Conservation (phyloP, 2,888 invertebrate species). For the Rhagophthalmus giganteus region DNA sequence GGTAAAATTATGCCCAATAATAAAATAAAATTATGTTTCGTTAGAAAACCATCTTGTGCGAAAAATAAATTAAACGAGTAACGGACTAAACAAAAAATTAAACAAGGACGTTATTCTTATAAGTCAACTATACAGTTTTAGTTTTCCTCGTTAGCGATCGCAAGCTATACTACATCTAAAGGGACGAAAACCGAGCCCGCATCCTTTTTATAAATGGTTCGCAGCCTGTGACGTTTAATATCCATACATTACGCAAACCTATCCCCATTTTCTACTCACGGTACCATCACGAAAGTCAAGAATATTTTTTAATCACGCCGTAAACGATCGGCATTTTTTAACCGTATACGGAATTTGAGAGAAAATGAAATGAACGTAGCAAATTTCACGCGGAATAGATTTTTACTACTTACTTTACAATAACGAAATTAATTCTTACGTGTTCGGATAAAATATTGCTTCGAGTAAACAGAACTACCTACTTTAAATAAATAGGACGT, state of each 20-base stretch:
- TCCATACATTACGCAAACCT: conserved; percentile 50
- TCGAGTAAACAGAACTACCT: too few species aligned
- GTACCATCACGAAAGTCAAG: conserved; percentile 30
- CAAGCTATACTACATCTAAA: conserved; percentile 25
- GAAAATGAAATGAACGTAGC: not conserved
- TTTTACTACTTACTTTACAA: not conserved
- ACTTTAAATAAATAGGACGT: too few species aligned
- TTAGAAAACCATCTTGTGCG: too few species aligned
- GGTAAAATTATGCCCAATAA: too few species aligned
- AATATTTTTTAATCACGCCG: conserved; percentile 35
- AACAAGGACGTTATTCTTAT: not conserved
- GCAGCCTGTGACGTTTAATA: conserved; percentile 51
- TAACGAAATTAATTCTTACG: too few species aligned
- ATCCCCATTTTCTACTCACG: conserved; percentile 34
- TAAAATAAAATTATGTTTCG: too few species aligned
- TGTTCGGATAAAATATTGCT: too few species aligned
- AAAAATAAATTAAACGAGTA: too few species aligned
- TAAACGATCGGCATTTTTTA: conserved; percentile 6
- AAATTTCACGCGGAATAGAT: not conserved
- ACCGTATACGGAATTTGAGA: not conserved
- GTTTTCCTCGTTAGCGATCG: conserved; percentile 37
- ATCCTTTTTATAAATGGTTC: conserved; percentile 52
- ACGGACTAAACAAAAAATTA: too few species aligned
- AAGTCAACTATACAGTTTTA: conserved; percentile 25
- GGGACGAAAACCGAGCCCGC: conserved; percentile 39